A percentile compares a stretch with the other conserved stretches of the same genome.
These are phyloP conservation scores for Acromyrmex heyeri DNA, from an alignment of 1,140 invertebrate genomes.

Conservation along the genomic window DNA sequence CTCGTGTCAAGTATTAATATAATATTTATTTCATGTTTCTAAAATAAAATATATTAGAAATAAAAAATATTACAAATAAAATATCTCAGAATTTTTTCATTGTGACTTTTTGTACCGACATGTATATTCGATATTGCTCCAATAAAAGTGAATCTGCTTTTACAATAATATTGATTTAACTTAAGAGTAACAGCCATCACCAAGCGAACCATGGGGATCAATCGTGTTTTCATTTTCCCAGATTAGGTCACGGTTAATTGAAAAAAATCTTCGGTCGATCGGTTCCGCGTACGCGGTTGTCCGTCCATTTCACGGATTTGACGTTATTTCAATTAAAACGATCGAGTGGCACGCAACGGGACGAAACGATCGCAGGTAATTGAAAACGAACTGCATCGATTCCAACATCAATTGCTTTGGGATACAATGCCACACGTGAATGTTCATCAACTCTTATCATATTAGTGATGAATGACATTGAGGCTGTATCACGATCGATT, in stretches of 20 bases:
- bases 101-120: too few species aligned
- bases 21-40: too few species aligned
- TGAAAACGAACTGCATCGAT: constrained; percentile 60
- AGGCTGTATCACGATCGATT: constrained; percentile 8
- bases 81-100: too few species aligned
- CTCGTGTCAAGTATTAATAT: too few species aligned
- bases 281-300: neutral
- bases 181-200: constrained; percentile 20
- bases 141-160: neutral
- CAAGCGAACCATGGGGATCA: constrained; percentile 3
- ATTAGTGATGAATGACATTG: constrained; percentile 16
- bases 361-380: constrained; percentile 57
- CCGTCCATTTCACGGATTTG: constrained; percentile 56
- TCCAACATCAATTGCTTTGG: constrained; percentile 27
- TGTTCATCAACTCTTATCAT: constrained; percentile 59
- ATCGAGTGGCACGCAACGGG: constrained; percentile 45
- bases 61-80: too few species aligned
- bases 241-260: constrained; percentile 61
- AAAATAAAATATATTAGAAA: too few species aligned
- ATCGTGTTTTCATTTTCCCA: constrained; percentile 54
- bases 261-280: constrained; percentile 25
- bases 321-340: constrained; percentile 67
- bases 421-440: constrained; percentile 39
- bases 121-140: neutral
- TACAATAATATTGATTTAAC: constrained; percentile 29